Evolutionary conservation across 2,113 vertebrate species (phyloP).

Genomic region (Takifugu flavidus): DNA sequence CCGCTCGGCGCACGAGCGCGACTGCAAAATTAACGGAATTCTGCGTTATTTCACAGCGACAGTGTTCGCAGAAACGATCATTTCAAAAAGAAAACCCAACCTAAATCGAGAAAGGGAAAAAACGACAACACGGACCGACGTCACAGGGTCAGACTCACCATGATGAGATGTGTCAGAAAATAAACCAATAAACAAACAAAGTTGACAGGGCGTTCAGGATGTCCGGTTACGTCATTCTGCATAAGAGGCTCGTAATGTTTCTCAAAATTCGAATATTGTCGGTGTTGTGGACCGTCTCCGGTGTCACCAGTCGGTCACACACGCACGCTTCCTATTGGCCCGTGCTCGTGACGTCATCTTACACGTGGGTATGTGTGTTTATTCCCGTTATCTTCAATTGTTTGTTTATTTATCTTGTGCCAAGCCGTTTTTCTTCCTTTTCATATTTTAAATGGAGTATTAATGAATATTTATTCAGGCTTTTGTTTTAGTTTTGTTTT

Average conservation of each 20-base stretch:
- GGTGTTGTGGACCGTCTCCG: background rate
- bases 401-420: no score
- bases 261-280: no score
- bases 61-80: no score
- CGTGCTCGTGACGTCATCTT: conserved; percentile 25
- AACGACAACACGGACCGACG: background rate
- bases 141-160: conserved; percentile 59
- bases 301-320: conserved; percentile 6
- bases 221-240: background rate
- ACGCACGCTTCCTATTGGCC: conserved; percentile 42
- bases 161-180: conserved; percentile 3
- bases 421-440: no score
- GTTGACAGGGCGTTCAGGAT: background rate
- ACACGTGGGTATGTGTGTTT: no score
- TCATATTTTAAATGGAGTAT: no score
- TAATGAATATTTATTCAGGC: no score
- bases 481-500: no score
- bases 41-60: background rate
- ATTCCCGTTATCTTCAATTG: no score
- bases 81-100: no score
- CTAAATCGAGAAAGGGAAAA: no score
- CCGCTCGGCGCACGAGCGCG: conserved; percentile 19
- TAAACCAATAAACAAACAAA: background rate
- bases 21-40: background rate
- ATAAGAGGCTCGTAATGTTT: no score